Evolutionary conservation across 2,113 vertebrate species (phyloP).

Genomic region (Corydoras maculifer): DNA sequence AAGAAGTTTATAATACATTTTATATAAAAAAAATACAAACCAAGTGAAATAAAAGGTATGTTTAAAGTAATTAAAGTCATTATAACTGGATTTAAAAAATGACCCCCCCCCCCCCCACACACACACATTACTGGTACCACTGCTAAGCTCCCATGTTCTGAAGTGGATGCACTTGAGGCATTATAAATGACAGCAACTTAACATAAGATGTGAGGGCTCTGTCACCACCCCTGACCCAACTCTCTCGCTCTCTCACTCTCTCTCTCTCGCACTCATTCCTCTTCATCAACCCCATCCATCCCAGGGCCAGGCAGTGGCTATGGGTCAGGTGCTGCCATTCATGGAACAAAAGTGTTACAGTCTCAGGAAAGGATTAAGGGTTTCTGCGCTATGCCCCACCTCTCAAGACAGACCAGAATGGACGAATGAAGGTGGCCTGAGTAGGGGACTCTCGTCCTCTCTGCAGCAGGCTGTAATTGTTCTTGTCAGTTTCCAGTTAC

Average conservation of each 20-base stretch:
- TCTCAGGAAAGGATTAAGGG: conserved; percentile 35
- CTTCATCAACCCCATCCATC: conserved; percentile 20
- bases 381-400: conserved; percentile 21
- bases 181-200: conserved; percentile 75
- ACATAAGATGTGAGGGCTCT: conserved; percentile 59
- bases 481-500: conserved; percentile 53
- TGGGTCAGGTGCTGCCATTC: conserved; percentile 29
- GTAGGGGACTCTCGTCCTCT: conserved; percentile 44
- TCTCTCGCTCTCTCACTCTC: conserved; percentile 24
- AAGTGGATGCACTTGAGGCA: conserved; percentile 77
- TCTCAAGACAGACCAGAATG: conserved; percentile 25
- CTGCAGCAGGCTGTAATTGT: conserved; percentile 43
- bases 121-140: conserved; percentile 18
- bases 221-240: conserved; percentile 41
- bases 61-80: no score
- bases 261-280: neutral
- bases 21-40: no score
- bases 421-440: conserved; percentile 36
- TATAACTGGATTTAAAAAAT: no score
- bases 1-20: no score
- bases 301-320: conserved; percentile 23
- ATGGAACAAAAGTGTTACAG: conserved; percentile 25
- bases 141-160: conserved; percentile 65
- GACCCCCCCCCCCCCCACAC: conserved; percentile 10
- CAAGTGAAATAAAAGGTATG: no score